Conservation (phyloP, 2,797 vertebrate genomes). For the Danio kyathit region DNA sequence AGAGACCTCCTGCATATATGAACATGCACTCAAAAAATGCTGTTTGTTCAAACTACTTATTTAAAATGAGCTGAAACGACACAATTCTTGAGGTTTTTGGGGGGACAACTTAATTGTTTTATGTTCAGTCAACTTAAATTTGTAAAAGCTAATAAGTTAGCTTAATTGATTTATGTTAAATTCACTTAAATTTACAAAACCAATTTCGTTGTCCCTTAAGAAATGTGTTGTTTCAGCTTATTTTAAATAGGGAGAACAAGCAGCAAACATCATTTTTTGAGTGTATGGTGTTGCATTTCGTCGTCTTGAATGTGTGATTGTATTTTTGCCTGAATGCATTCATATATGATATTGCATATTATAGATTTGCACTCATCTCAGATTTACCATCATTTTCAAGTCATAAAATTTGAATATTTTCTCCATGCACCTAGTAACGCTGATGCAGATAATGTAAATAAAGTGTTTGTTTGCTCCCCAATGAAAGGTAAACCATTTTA, state of each 20-base stretch:
- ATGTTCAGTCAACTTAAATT: too few species aligned
- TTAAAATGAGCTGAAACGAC: too few species aligned
- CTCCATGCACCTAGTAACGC: background rate
- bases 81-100: too few species aligned
- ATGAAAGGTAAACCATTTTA: constrained; percentile 1
- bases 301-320: background rate
- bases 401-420: background rate
- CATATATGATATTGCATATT: background rate
- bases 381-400: background rate
- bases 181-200: too few species aligned
- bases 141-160: background rate
- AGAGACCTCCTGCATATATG: constrained; percentile 16
- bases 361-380: background rate
- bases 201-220: too few species aligned
- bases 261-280: too few species aligned
- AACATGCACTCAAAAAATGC: too few species aligned
- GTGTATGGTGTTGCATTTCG: background rate
- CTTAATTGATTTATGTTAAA: too few species aligned
- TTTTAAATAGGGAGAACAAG: too few species aligned
- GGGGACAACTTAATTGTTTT: too few species aligned
- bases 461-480: background rate
- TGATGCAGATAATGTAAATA: background rate
- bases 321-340: background rate
- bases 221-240: too few species aligned
- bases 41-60: too few species aligned